These are phyloP conservation scores for Catocala fraxini DNA, from an alignment of 2,888 invertebrate genomes.

Conservation along the genomic window DNA sequence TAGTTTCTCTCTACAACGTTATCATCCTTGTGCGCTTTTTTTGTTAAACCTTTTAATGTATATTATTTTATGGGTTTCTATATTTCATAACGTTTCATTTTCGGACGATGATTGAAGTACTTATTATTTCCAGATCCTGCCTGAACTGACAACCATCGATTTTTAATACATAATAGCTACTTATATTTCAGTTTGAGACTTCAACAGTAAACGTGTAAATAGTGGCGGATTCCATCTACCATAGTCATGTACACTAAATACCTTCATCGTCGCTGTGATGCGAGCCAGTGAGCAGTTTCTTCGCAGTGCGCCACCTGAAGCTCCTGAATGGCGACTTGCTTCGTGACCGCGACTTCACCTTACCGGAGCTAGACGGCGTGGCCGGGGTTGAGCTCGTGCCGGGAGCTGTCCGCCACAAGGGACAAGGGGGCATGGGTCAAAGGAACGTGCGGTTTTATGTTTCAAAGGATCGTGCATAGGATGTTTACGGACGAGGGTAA, in stretches of 20 bases:
- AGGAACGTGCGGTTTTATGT: conserved; percentile 27
- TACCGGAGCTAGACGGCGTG: conserved; percentile 87
- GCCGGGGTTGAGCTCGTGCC: conserved; percentile 79
- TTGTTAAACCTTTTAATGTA: no score
- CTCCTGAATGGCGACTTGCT: conserved; percentile 98
- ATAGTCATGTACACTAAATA: conserved; percentile 78
- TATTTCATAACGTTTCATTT: no score
- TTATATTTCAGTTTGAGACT: no score
- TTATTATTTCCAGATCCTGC: no score
- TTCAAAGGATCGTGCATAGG: conserved; percentile 30
- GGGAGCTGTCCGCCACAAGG: conserved; percentile 65
- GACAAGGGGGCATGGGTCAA: conserved; percentile 40
- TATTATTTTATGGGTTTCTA: no score
- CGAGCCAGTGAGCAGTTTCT: conserved; percentile 89
- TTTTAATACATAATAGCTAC: no score
- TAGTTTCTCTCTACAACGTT: no score
- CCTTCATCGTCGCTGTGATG: conserved; percentile 95
- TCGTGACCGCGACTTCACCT: conserved; percentile 94
- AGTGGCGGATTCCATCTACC: conserved; percentile 54
- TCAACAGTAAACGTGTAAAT: no score
- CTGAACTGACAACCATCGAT: no score
- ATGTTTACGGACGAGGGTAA: conserved; percentile 22
- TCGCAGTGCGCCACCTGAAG: conserved; percentile 96
- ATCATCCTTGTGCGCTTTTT: no score
- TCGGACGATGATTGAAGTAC: no score